phyloP scores from a whole-genome alignment of 2,113 vertebrate genomes.

The Percopsis transmontana region DNA sequence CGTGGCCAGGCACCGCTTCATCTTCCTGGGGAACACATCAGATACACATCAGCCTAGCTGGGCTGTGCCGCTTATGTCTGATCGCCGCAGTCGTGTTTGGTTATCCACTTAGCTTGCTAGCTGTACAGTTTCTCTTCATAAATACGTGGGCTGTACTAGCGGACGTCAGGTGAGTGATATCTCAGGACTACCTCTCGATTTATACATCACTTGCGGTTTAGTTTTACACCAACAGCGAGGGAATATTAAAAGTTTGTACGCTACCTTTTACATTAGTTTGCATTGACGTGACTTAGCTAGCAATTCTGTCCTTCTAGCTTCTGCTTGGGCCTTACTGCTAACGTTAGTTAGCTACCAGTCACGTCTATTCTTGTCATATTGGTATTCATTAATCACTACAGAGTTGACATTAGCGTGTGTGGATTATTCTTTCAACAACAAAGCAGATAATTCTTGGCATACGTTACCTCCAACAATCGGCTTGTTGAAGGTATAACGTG shows the following conservation, averaged over 20 bases:
- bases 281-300: slow-evolving; percentile 23
- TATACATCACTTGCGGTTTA: not conserved
- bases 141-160: slow-evolving; percentile 18
- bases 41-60: slow-evolving; percentile 5
- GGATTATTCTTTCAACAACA: not conserved
- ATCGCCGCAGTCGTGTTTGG: slow-evolving; percentile 25
- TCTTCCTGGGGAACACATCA: too few relatives aligned
- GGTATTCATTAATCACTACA: slow-evolving; percentile 3
- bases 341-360: slow-evolving; percentile 52
- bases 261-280: too few relatives aligned
- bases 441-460: not conserved
- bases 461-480: not conserved
- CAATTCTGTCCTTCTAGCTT: slow-evolving; percentile 27
- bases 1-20: too few relatives aligned
- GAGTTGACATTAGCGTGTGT: not conserved
- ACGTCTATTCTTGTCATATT: not conserved
- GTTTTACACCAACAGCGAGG: not conserved
- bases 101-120: slow-evolving; percentile 35
- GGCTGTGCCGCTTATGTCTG: slow-evolving; percentile 25
- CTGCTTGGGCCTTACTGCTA: slow-evolving; percentile 50
- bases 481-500: too few relatives aligned
- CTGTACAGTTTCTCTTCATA: slow-evolving; percentile 25
- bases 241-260: not conserved
- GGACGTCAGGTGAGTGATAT: slow-evolving; percentile 49
- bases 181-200: not conserved